Conservation (phyloP, 1,140 invertebrate species). For the Trichonephila inaurata region DNA sequence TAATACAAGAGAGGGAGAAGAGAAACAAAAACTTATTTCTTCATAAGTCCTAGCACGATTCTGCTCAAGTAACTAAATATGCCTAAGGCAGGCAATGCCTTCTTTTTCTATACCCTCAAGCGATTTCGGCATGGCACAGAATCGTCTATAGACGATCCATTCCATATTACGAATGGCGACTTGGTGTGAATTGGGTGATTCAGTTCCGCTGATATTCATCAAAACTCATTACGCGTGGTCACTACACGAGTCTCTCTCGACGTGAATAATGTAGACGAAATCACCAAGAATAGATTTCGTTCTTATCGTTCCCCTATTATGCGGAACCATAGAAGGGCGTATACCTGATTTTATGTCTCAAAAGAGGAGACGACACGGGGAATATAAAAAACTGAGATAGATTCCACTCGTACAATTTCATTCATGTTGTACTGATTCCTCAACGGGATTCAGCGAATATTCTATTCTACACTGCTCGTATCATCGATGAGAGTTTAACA, state of each 20-base stretch:
- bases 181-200: neutral
- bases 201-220: constrained; percentile 1
- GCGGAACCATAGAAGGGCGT: neutral
- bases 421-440: constrained; percentile 14
- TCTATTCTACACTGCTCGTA: neutral
- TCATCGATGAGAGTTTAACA: neutral
- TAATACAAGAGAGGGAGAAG: no score
- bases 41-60: no score
- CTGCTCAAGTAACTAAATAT: no score
- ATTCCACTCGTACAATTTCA: neutral
- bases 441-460: neutral
- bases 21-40: no score
- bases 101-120: no score
- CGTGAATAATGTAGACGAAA: neutral
- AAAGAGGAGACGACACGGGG: neutral
- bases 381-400: neutral
- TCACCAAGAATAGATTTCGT: neutral
- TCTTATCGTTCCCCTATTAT: neutral
- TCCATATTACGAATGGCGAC: neutral
- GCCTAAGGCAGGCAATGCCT: no score
- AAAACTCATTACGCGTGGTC: constrained; percentile 24
- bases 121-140: no score
- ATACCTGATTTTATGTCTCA: neutral
- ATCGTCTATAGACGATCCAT: neutral
- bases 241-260: neutral